Evolutionary conservation across 2,113 vertebrate genomes (phyloP).

Genomic region (Entelurus aequoreus): DNA sequence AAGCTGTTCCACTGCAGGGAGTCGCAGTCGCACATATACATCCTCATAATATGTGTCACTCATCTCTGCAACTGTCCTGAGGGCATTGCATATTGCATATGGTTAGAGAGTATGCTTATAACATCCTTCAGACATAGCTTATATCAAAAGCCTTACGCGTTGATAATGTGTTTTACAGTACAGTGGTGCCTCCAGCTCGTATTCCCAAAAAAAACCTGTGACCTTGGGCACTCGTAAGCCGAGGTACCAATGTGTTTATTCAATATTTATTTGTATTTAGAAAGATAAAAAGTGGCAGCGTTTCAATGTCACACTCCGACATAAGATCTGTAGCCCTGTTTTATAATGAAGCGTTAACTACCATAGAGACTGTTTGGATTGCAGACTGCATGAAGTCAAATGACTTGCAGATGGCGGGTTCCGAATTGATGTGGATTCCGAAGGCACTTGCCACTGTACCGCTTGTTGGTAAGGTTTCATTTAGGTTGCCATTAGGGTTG

Average conservation of each 20-base stretch:
- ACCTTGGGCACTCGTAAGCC: too few relatives aligned
- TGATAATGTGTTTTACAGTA: neutral
- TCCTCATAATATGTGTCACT: constrained; percentile 38
- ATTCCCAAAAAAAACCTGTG: too few relatives aligned
- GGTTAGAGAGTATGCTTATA: neutral
- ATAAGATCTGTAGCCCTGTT: neutral
- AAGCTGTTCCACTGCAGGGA: constrained; percentile 34
- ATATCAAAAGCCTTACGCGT: neutral
- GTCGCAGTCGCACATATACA: constrained; percentile 17
- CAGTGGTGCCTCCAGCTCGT: neutral
- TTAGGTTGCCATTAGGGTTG: neutral
- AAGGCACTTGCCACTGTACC: neutral
- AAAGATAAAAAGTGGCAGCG: too few relatives aligned
- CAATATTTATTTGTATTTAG: too few relatives aligned
- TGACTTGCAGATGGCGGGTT: too few relatives aligned
- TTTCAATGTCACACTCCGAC: neutral
- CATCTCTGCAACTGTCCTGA: constrained; percentile 15
- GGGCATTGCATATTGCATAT: constrained; percentile 9
- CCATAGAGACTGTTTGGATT: neutral
- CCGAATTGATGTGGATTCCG: constrained; percentile 1
- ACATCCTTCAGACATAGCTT: neutral
- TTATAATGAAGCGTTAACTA: neutral
- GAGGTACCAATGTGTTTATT: too few relatives aligned
- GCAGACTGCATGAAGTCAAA: neutral
- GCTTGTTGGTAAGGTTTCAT: neutral